Evolutionary conservation across 2,113 vertebrate species (phyloP).

Genomic region (Erythrocercus mccallii): DNA sequence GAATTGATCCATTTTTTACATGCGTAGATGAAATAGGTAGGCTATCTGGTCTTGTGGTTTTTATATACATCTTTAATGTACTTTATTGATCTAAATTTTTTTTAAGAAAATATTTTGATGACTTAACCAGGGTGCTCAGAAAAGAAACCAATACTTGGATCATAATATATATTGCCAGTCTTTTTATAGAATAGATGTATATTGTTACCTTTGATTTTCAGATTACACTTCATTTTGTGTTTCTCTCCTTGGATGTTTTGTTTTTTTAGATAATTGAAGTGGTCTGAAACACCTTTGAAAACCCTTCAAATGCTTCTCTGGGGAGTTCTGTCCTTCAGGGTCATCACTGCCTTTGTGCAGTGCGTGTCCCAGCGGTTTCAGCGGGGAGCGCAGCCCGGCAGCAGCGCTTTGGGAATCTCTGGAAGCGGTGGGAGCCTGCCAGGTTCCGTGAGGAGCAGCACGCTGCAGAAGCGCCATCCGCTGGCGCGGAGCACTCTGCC

Average conservation of each 20-base stretch:
- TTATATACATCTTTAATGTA: background rate
- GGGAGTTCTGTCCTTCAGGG: background rate
- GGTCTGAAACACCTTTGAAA: background rate
- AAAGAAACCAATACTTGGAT: background rate
- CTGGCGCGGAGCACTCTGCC: rapidly evolving
- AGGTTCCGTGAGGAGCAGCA: rapidly evolving
- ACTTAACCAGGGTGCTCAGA: background rate
- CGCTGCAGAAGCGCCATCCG: background rate
- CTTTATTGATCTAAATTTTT: background rate
- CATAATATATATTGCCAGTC: background rate
- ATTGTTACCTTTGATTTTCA: background rate
- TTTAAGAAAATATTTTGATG: background rate
- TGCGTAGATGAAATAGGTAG: background rate
- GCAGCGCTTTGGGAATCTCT: too few species aligned
- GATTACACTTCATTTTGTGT: background rate
- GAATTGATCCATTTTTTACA: background rate
- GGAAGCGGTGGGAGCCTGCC: background rate
- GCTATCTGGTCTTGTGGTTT: background rate
- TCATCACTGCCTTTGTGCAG: background rate
- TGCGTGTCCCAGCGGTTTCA: background rate
- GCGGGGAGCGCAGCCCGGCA: background rate
- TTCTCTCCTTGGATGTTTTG: background rate
- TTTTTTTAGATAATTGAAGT: background rate
- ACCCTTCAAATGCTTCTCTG: background rate
- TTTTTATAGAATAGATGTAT: background rate